Conservation (phyloP, 2,113 vertebrate species). For the Albula glossodonta region DNA sequence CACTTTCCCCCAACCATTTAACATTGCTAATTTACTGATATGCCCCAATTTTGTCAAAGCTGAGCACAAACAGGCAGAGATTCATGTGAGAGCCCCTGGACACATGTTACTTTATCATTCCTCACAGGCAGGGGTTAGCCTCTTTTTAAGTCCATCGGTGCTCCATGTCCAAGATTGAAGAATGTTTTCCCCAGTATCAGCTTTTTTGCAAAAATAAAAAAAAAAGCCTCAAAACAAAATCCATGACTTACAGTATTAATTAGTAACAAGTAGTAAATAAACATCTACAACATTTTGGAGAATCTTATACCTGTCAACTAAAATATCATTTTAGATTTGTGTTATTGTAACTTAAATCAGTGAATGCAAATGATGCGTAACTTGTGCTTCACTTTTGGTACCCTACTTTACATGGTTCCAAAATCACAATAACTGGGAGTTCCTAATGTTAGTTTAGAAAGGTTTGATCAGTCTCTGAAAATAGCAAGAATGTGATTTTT, state of each 20-base stretch:
- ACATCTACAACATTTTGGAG: neutral
- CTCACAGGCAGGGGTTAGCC: neutral
- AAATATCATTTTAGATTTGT: too few relatives aligned
- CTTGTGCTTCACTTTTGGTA: too few relatives aligned
- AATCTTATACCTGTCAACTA: too few relatives aligned
- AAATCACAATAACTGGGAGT: too few relatives aligned
- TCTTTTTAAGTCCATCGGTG: neutral
- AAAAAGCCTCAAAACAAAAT: neutral
- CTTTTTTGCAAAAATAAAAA: neutral
- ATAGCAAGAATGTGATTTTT: too few relatives aligned
- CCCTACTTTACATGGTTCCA: too few relatives aligned
- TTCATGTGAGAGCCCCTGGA: neutral
- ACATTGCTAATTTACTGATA: neutral
- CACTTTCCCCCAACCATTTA: conserved; percentile 1
- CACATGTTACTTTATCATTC: conserved; percentile 10
- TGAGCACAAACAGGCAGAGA: neutral
- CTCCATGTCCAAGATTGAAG: neutral
- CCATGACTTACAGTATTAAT: too few relatives aligned
- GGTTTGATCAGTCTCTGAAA: too few relatives aligned
- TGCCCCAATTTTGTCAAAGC: neutral
- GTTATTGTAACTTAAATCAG: too few relatives aligned
- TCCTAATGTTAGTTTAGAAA: too few relatives aligned
- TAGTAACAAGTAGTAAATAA: too few relatives aligned
- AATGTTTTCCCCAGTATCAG: neutral
- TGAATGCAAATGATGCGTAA: too few relatives aligned